Evolutionary conservation across 1,140 invertebrate species (phyloP).

Genomic region (Bombus huntii): DNA sequence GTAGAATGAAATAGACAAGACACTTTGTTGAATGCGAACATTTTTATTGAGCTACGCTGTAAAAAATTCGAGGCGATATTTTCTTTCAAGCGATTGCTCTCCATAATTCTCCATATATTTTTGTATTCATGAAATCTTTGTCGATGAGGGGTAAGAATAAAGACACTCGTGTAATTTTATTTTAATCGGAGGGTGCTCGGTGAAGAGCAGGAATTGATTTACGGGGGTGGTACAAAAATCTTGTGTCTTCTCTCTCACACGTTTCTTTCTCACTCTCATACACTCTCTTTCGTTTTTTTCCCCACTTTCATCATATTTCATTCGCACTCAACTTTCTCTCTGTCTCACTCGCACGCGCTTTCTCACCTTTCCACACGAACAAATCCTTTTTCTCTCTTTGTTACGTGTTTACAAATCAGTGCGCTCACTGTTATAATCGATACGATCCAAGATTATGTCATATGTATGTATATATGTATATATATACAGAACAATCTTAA

Average conservation of each 20-base stretch:
- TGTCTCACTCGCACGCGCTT: background rate
- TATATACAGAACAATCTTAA: slow-evolving; percentile 78
- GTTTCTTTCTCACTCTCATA: background rate
- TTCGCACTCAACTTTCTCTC: background rate
- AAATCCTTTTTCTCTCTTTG: slow-evolving; percentile 46
- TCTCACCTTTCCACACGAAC: slow-evolving; percentile 23
- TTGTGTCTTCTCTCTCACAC: slow-evolving; percentile 27
- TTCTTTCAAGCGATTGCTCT: slow-evolving; percentile 25
- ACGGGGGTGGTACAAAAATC: slow-evolving; percentile 53
- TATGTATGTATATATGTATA: slow-evolving; percentile 65
- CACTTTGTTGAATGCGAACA: slow-evolving; percentile 22
- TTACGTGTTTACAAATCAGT: slow-evolving; percentile 79
- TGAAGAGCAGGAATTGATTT: slow-evolving; percentile 52
- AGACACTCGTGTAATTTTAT: slow-evolving; percentile 35
- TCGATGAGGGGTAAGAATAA: background rate
- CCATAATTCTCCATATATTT: background rate
- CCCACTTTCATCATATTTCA: background rate
- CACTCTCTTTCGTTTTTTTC: background rate
- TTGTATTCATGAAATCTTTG: background rate
- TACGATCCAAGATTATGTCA: slow-evolving; percentile 76
- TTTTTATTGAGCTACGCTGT: slow-evolving; percentile 39
- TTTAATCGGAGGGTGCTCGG: slow-evolving; percentile 39
- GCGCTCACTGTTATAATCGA: slow-evolving; percentile 76
- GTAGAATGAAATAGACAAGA: background rate
- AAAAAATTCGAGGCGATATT: slow-evolving; percentile 34